phyloP scores from a whole-genome alignment of 2,797 vertebrate genomes.

The Phaenicophaeus curvirostris region DNA sequence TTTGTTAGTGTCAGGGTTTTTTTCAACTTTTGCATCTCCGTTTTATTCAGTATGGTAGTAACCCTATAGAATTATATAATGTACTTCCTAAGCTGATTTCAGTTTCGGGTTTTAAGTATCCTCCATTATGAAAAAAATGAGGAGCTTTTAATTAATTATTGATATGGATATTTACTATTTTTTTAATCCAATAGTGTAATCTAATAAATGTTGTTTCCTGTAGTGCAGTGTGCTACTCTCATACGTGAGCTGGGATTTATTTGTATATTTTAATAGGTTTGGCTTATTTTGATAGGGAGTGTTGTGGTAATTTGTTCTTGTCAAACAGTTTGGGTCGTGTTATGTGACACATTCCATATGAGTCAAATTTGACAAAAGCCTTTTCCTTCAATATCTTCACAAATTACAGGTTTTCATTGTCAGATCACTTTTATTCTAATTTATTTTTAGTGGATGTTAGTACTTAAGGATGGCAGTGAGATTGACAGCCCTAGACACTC shows the following conservation, averaged over 20 bases:
- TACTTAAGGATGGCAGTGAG: conserved; percentile 30
- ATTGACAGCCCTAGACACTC: conserved; percentile 39
- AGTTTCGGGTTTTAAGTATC: conserved; percentile 1
- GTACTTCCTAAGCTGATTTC: conserved; percentile 24
- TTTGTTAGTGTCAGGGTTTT: conserved; percentile 67
- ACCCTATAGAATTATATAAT: conserved; percentile 32
- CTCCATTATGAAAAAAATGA: conserved; percentile 16
- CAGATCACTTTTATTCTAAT: conserved; percentile 51
- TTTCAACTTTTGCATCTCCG: conserved; percentile 32
- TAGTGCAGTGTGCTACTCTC: background rate
- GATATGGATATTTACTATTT: background rate
- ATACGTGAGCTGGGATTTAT: conserved; percentile 31
- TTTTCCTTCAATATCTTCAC: conserved; percentile 38
- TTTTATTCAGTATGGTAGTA: conserved; percentile 45
- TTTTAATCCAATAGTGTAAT: background rate
- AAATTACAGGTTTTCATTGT: conserved; percentile 55
- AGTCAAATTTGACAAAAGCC: conserved; percentile 52
- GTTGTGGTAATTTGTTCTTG: conserved; percentile 52
- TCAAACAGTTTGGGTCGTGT: conserved; percentile 17
- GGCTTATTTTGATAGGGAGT: conserved; percentile 45
- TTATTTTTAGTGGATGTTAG: conserved; percentile 36
- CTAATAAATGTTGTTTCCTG: conserved; percentile 12
- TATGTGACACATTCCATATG: conserved; percentile 4
- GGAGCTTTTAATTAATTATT: conserved; percentile 16
- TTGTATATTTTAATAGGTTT: conserved; percentile 46